These are phyloP conservation scores for Drosophila paramelanica DNA, from an alignment of 2,888 invertebrate genomes.

Conservation along the genomic window DNA sequence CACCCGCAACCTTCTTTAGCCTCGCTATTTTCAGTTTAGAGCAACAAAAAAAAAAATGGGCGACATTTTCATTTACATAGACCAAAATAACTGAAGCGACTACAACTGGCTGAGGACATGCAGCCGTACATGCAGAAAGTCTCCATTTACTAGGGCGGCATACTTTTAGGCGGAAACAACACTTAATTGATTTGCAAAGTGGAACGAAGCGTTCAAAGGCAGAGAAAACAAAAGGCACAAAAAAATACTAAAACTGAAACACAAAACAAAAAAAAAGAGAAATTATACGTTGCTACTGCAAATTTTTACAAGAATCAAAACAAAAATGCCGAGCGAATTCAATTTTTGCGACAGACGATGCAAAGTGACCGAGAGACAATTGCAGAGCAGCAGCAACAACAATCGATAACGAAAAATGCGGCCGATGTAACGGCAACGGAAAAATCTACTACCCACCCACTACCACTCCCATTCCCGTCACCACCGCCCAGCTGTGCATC, in stretches of 20 bases:
- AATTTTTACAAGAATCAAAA: slow-evolving; percentile 36
- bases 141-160: slow-evolving; percentile 29
- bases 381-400: slow-evolving; percentile 6
- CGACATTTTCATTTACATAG: slow-evolving; percentile 62
- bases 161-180: slow-evolving; percentile 65
- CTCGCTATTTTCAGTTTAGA: slow-evolving; percentile 6
- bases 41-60: slow-evolving; percentile 1
- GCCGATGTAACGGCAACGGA: slow-evolving; percentile 15
- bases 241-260: slow-evolving; percentile 7
- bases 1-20: slow-evolving; percentile 26
- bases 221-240: slow-evolving; percentile 29
- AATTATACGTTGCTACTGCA: slow-evolving; percentile 20
- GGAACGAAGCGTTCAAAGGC: slow-evolving; percentile 53
- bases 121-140: slow-evolving; percentile 9
- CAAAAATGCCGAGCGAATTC: slow-evolving; percentile 24
- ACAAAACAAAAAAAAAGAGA: slow-evolving; percentile 8
- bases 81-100: slow-evolving; percentile 48
- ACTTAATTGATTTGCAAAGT: slow-evolving; percentile 75
- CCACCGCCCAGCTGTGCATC: slow-evolving; percentile 8
- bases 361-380: slow-evolving; percentile 41
- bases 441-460: slow-evolving; percentile 4
- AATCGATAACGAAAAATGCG: slow-evolving; percentile 40
- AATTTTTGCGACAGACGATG: slow-evolving; percentile 21
- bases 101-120: slow-evolving; percentile 5
- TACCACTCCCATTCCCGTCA: too few relatives aligned